phyloP scores from a whole-genome alignment of 2,113 vertebrate species.

The Notechis scutatus region DNA sequence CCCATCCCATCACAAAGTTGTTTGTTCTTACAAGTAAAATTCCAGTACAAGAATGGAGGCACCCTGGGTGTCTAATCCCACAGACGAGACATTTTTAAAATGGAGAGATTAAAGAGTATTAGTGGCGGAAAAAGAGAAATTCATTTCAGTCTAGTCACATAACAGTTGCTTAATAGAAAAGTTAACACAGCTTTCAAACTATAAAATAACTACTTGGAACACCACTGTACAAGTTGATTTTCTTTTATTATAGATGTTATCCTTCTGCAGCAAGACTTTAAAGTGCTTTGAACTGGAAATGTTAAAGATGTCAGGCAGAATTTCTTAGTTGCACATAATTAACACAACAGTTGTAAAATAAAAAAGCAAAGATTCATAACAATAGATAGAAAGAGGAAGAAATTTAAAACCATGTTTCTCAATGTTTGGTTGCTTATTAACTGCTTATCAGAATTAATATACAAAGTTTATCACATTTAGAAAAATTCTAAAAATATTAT shows the following conservation, averaged over 20 bases:
- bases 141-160: conserved; percentile 13
- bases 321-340: conserved; percentile 1
- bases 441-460: neutral
- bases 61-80: neutral
- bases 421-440: neutral
- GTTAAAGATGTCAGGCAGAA: neutral
- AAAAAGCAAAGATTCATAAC: neutral
- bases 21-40: conserved; percentile 22
- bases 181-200: conserved; percentile 8
- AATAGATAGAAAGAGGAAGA: neutral
- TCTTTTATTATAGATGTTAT: neutral
- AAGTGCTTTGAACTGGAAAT: neutral
- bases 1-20: conserved; percentile 31
- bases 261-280: neutral
- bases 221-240: neutral
- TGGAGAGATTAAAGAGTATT: conserved; percentile 30
- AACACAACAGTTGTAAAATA: neutral
- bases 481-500: neutral
- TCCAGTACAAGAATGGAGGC: neutral
- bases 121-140: neutral
- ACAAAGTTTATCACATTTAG: neutral
- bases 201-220: conserved; percentile 13
- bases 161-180: conserved; percentile 25
- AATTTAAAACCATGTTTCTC: neutral
- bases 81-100: conserved; percentile 29